Percentiles rank a stretch among this genome's conserved stretches.
Conservation (phyloP, 1,140 invertebrate genomes). For the Adoxophyes honmai region DNA sequence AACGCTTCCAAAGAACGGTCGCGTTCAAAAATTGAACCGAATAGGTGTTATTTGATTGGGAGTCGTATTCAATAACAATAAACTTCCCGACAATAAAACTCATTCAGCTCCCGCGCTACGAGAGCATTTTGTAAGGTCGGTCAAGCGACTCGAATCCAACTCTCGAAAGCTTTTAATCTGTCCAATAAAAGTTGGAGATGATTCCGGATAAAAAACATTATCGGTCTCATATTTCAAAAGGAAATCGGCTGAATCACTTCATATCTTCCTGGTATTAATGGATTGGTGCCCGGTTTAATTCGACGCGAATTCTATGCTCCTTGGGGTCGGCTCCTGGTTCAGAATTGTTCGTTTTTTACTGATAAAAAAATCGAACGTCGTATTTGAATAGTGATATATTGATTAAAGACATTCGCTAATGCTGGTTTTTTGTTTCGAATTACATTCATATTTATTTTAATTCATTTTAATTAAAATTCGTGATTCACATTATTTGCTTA, state of each 20-base stretch:
- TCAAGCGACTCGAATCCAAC: constrained; percentile 16
- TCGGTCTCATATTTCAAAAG: constrained; percentile 47
- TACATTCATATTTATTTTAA: too few relatives aligned
- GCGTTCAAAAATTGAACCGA: too few relatives aligned
- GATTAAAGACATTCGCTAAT: too few relatives aligned
- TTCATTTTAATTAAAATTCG: too few relatives aligned
- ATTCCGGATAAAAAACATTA: constrained; percentile 43
- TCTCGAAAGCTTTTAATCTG: constrained; percentile 45
- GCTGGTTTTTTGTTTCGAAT: too few relatives aligned
- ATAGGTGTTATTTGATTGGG: too few relatives aligned
- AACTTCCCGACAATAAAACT: not conserved
- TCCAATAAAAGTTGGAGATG: constrained; percentile 44
- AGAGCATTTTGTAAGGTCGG: not conserved
- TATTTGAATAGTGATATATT: too few relatives aligned
- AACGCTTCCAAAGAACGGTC: too few relatives aligned
- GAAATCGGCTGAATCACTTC: constrained; percentile 24
- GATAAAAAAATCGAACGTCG: too few relatives aligned
- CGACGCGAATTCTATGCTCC: not conserved
- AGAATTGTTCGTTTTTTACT: not conserved
- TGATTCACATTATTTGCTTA: too few relatives aligned
- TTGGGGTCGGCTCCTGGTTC: not conserved
- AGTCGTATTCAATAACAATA: too few relatives aligned
- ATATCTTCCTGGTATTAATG: constrained; percentile 19
- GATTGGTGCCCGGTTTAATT: constrained; percentile 14
- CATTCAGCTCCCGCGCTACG: not conserved